Conservation (phyloP, 2,888 invertebrate genomes). For the Mesoligia furuncula region DNA sequence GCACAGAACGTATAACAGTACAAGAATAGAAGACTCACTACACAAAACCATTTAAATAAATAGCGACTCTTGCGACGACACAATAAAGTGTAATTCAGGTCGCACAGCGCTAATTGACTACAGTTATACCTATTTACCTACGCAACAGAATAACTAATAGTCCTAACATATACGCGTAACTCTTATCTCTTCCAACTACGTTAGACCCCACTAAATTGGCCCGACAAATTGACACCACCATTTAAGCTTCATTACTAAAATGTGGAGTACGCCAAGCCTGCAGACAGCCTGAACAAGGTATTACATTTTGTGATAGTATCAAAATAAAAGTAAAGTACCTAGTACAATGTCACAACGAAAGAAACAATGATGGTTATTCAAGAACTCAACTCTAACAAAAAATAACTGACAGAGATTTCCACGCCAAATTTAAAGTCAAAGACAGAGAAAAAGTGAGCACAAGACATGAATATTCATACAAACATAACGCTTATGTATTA, state of each 20-base stretch:
- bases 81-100: too few relatives aligned
- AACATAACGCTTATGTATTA: conserved; percentile 21
- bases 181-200: too few relatives aligned
- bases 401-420: neutral
- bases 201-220: neutral
- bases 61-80: too few relatives aligned
- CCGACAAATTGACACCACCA: neutral
- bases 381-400: conserved; percentile 6
- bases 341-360: neutral
- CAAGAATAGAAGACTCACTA: too few relatives aligned
- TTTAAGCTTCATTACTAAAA: neutral
- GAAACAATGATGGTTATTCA: conserved; percentile 4
- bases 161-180: too few relatives aligned
- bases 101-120: neutral
- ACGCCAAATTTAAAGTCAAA: conserved; percentile 6
- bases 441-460: conserved; percentile 15
- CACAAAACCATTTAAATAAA: too few relatives aligned
- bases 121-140: too few relatives aligned
- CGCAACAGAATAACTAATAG: too few relatives aligned
- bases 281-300: neutral
- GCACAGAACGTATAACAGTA: neutral
- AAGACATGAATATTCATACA: conserved; percentile 43
- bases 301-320: neutral
- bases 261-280: neutral
- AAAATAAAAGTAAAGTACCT: neutral